These are phyloP conservation scores for Phyllotreta cruciferae DNA, from an alignment of 2,888 invertebrate species.

Conservation along the genomic window DNA sequence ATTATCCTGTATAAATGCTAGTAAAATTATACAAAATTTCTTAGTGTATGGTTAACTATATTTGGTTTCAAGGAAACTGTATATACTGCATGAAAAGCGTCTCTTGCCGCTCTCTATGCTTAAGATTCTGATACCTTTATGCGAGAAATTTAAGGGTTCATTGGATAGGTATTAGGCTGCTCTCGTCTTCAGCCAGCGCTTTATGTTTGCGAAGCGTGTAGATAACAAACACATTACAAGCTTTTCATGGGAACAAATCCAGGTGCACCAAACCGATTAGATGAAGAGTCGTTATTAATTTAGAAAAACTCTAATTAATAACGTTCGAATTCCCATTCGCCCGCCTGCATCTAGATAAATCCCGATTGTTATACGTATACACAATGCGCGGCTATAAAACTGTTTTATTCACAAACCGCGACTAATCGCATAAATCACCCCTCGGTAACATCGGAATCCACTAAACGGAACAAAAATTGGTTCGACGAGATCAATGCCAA, in stretches of 20 bases:
- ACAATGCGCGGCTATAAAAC: constrained; percentile 18
- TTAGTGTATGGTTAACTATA: constrained; percentile 21
- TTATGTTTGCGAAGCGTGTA: constrained; percentile 14
- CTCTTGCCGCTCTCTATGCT: constrained; percentile 3
- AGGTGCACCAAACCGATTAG: constrained; percentile 9
- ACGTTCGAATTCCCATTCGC: no score
- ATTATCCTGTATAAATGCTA: no score
- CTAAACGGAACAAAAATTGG: constrained; percentile 30
- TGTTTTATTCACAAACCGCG: constrained; percentile 31
- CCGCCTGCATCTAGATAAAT: constrained; percentile 4
- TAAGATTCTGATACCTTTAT: constrained; percentile 12
- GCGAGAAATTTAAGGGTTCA: constrained; percentile 21
- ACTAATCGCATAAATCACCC: constrained; percentile 33
- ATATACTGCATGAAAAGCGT: neutral
- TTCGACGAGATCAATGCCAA: constrained; percentile 18
- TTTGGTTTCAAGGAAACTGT: constrained; percentile 1
- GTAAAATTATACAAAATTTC: no score
- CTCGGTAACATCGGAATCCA: constrained; percentile 31
- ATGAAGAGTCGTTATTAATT: constrained; percentile 2
- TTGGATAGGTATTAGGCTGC: constrained; percentile 22
- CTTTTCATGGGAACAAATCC: constrained; percentile 20
- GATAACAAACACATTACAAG: constrained; percentile 21
- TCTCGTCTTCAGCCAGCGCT: constrained; percentile 17
- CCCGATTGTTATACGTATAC: constrained; percentile 19
- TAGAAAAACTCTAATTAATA: neutral